A percentile compares a stretch with the other conserved stretches of the same genome.
Conservation (phyloP, 2,797 vertebrate species). For the Pseudopleuronectes americanus region DNA sequence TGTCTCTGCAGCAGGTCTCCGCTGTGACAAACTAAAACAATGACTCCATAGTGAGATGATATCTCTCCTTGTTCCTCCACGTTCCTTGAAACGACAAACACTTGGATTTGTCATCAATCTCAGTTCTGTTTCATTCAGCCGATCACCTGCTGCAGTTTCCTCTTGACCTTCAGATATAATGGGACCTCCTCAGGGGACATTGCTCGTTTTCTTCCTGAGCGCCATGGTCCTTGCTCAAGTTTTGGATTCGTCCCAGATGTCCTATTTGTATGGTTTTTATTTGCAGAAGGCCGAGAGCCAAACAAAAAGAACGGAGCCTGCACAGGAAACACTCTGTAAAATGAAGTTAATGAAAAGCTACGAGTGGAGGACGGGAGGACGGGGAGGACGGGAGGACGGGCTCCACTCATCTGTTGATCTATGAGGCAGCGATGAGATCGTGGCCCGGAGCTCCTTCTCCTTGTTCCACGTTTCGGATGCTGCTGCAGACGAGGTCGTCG, state of each 20-base stretch:
- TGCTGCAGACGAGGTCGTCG: constrained; percentile 21
- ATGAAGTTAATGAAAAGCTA: background rate
- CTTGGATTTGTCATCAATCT: constrained; percentile 34
- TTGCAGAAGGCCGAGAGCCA: constrained; percentile 24
- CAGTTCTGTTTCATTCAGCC: constrained; percentile 19
- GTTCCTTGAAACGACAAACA: constrained; percentile 37
- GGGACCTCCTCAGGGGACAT: background rate
- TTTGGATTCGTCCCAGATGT: constrained; percentile 36
- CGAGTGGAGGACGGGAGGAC: background rate
- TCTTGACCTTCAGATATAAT: constrained; percentile 42
- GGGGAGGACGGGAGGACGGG: background rate
- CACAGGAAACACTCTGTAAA: background rate
- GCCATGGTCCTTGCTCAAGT: constrained; percentile 14
- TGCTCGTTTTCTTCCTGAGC: constrained; percentile 5
- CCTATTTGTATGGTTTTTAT: constrained; percentile 21
- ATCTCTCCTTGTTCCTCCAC: constrained; percentile 30
- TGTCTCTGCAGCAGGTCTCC: constrained; percentile 7
- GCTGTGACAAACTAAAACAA: constrained; percentile 37
- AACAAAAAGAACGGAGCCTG: background rate
- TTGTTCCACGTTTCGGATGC: constrained; percentile 6
- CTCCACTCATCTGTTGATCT: no score
- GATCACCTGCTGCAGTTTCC: constrained; percentile 53
- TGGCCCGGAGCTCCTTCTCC: background rate
- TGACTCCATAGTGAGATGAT: constrained; percentile 41
- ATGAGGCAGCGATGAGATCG: no score